These are phyloP conservation scores for Ditula angustiorana DNA, from an alignment of 2,888 invertebrate species.

Conservation along the genomic window DNA sequence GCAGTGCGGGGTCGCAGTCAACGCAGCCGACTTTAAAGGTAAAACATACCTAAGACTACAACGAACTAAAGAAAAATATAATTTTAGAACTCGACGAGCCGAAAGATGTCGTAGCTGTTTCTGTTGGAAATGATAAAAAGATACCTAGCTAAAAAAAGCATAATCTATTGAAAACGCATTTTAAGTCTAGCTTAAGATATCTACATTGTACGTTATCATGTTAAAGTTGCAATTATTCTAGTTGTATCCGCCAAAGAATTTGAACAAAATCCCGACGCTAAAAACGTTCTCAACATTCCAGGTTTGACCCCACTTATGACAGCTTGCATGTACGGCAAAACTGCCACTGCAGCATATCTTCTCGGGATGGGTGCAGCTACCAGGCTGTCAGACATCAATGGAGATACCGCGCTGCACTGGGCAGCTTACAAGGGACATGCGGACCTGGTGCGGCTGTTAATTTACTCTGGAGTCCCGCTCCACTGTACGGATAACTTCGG, in stretches of 20 bases:
- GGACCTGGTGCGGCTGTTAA: constrained; percentile 93
- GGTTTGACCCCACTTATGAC: constrained; percentile 95
- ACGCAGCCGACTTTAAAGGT: constrained; percentile 95
- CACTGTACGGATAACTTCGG: constrained; percentile 97
- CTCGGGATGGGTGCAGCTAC: constrained; percentile 95
- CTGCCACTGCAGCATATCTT: constrained; percentile 95
- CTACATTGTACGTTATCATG: too few relatives aligned
- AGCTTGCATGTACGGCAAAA: constrained; percentile 96
- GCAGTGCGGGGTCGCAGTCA: constrained; percentile 94
- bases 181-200: too few relatives aligned
- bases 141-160: too few relatives aligned
- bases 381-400: constrained; percentile 95
- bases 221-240: too few relatives aligned
- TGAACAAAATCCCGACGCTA: too few relatives aligned
- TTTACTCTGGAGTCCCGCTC: constrained; percentile 96
- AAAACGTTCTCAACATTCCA: constrained; percentile 49
- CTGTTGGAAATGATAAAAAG: too few relatives aligned
- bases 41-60: background rate
- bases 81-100: too few relatives aligned
- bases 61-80: too few relatives aligned
- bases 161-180: too few relatives aligned
- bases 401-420: constrained; percentile 97
- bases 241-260: too few relatives aligned
- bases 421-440: constrained; percentile 97
- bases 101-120: too few relatives aligned